Evolutionary conservation across 2,888 invertebrate genomes (phyloP).

Genomic region (Lottia gigantea): DNA sequence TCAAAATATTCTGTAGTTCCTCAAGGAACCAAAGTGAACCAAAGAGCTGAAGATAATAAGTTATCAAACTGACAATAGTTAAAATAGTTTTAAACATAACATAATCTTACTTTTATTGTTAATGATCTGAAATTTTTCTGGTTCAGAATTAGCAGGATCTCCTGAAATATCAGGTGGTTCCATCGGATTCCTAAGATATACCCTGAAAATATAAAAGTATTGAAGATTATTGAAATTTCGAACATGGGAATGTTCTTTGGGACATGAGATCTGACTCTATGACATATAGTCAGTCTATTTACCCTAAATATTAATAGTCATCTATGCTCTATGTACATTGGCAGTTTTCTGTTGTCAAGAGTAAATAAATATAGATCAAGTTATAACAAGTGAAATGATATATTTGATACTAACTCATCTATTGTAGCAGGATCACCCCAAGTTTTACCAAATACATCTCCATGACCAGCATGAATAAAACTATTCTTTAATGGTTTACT

Average conservation of each 20-base stretch:
- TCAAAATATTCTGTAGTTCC: no score
- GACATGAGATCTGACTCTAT: background rate
- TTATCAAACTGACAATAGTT: background rate
- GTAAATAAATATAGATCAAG: no score
- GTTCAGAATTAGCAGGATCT: constrained; percentile 34
- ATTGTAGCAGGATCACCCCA: constrained; percentile 87
- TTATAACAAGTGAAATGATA: background rate
- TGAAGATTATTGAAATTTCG: background rate
- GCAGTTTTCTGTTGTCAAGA: no score
- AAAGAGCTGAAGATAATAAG: background rate
- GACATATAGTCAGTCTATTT: no score
- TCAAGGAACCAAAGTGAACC: background rate
- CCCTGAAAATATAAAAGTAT: constrained; percentile 62
- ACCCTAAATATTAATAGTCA: no score
- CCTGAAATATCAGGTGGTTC: constrained; percentile 64
- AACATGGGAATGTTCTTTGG: no score
- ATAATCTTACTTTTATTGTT: constrained; percentile 69
- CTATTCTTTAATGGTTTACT: constrained; percentile 84
- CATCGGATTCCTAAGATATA: constrained; percentile 82
- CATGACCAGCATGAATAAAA: constrained; percentile 81
- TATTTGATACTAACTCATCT: constrained; percentile 73
- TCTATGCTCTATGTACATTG: no score
- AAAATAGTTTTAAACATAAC: background rate
- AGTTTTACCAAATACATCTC: constrained; percentile 79
- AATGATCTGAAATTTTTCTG: constrained; percentile 68